phyloP scores from a whole-genome alignment of 2,797 vertebrate genomes.

The Poecilia picta region DNA sequence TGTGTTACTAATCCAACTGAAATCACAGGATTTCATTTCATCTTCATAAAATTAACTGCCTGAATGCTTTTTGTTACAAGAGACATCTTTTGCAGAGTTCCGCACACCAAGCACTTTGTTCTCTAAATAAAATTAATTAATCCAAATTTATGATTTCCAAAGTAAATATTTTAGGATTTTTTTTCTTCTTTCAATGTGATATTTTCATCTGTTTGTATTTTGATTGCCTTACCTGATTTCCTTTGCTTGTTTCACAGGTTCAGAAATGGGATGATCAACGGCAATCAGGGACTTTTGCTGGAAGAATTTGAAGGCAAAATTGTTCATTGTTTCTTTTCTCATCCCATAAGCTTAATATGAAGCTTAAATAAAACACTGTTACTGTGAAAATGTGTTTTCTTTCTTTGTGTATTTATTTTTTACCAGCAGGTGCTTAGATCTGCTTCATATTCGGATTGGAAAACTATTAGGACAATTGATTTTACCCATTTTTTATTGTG shows the following conservation, averaged over 20 bases:
- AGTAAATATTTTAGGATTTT: neutral
- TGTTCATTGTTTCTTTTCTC: neutral
- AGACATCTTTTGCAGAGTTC: neutral
- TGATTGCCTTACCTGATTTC: neutral
- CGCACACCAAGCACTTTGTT: neutral
- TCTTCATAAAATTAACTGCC: neutral
- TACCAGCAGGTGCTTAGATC: neutral
- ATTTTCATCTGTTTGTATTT: neutral
- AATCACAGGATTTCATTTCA: neutral
- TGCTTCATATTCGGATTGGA: neutral
- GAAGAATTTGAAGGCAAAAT: slow-evolving; percentile 50
- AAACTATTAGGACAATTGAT: neutral
- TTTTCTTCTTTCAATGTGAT: neutral
- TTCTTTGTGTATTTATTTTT: no score
- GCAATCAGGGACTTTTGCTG: slow-evolving; percentile 47
- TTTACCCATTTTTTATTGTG: neutral
- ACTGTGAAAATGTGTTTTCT: neutral
- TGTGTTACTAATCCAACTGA: neutral
- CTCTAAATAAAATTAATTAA: neutral
- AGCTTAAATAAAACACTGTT: slow-evolving; percentile 35
- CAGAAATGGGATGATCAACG: slow-evolving; percentile 62
- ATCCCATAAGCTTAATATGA: slow-evolving; percentile 9
- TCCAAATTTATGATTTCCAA: neutral
- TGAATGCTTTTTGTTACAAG: neutral
- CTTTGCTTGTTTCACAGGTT: slow-evolving; percentile 41